A percentile compares a stretch with the other conserved stretches of the same genome.
These are phyloP conservation scores for Gambusia yucatana DNA, from an alignment of 2,797 vertebrate species.

Conservation along the genomic window DNA sequence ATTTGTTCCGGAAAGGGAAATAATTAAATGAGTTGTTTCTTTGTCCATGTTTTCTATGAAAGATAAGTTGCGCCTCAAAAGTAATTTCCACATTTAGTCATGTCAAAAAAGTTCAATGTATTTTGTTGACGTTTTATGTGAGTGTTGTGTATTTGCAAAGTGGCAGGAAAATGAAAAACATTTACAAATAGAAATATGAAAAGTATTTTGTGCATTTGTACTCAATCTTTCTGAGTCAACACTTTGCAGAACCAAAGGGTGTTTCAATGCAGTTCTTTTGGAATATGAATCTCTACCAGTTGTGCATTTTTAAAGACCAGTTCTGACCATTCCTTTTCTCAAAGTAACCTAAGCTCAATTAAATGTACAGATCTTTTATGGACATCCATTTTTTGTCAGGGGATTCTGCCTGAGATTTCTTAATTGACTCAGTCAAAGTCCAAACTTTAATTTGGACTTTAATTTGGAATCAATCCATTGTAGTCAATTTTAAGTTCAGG, in stretches of 20 bases:
- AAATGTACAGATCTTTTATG: not conserved
- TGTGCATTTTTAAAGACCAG: not conserved
- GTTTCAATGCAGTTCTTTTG: not conserved
- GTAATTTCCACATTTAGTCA: not conserved
- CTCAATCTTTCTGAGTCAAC: not conserved
- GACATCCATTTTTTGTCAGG: not conserved
- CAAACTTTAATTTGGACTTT: not conserved
- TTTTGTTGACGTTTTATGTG: not conserved
- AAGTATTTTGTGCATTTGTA: not conserved
- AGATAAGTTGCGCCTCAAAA: not conserved
- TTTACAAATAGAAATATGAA: not conserved
- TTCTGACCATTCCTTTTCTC: not conserved
- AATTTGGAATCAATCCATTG: not conserved
- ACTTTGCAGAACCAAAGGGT: not conserved
- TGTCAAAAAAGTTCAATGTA: not conserved
- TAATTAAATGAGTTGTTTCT: slow-evolving; percentile 4
- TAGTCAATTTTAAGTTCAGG: not conserved
- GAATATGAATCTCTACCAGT: not conserved
- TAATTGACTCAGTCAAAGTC: not conserved
- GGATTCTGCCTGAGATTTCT: not conserved
- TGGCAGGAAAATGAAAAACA: not conserved
- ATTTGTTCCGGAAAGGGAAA: slow-evolving; percentile 27
- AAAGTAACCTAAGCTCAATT: not conserved
- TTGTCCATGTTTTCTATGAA: not conserved
- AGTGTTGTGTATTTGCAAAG: not conserved